Base-by-base conservation (phyloP, 2,888 invertebrate genomes). In the Drosophila paranaensis region DNA sequence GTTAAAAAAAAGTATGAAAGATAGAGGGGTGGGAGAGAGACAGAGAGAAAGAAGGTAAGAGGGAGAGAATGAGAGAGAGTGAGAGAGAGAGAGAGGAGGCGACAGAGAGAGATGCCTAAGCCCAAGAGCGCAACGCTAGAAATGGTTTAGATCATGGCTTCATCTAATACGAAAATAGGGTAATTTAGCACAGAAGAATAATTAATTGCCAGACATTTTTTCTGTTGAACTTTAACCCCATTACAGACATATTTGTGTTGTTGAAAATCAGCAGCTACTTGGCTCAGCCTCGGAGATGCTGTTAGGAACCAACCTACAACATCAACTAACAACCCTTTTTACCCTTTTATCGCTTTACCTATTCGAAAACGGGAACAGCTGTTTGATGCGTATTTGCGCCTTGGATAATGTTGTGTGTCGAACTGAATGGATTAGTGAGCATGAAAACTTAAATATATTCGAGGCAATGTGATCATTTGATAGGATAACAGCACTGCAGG, bases 361-460 rank as follows among this genome's bases (percentile, higher is more conserved):
- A 53, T 68, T 60, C 51, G 9, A 60, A 42, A 63, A 39, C 33
- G 27, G 10, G 39, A 79, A 76, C 86, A 88, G 84, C 78, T 86
- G 86, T 77, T 84, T n/a, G 27, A 25, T 48, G 46, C 13, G 16
- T 64, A 43, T 60, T 63, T 77, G 66, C 37, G 58, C 51, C 46
- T 43, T 51, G 63, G 64, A 74, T 68, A 58, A 66, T 60, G 39
- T 27, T 35, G 30, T 48, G 61, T 39, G 43, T 8, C 35, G 56
- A 73, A 61, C 57, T 57, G 16, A 66, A 71, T 65, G 75, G 78
- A 88, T 88, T 81, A 50, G 50, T 73, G 55, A 58, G 67, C 65
- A 74, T 60, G 66, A 48, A 64, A 79, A 79, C 78, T 79, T 75
- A 37, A 66, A 77, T 77, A 35, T 39, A 71, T 57, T 62, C 40